Conservation (phyloP, 2,888 invertebrate genomes). For the Rhopalosiphum nymphaeae region DNA sequence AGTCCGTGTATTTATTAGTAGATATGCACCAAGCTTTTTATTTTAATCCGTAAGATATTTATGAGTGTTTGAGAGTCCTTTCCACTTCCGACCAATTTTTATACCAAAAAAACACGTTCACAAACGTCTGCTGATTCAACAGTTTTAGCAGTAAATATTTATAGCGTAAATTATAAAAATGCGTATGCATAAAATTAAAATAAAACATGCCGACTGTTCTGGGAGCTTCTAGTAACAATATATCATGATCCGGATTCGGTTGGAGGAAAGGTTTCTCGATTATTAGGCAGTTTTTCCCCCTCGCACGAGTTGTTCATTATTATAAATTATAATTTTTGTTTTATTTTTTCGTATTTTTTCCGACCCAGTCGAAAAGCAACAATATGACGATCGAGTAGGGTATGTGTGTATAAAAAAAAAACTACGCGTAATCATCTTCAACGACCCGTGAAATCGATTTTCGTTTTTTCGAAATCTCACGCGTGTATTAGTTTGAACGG, state of each 20-base stretch:
- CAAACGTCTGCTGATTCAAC: slow-evolving; percentile 40
- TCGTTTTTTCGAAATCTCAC: slow-evolving; percentile 39
- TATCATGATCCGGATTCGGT: slow-evolving; percentile 25
- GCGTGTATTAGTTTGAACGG: slow-evolving; percentile 23
- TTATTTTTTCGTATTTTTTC: slow-evolving; percentile 10
- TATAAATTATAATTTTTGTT: slow-evolving; percentile 54
- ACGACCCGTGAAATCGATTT: slow-evolving; percentile 62
- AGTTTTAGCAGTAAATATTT: slow-evolving; percentile 13
- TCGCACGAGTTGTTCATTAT: slow-evolving; percentile 46
- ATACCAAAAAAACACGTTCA: neutral
- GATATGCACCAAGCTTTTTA: neutral
- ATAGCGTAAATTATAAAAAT: neutral
- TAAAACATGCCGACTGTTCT: neutral
- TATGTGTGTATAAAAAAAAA: neutral
- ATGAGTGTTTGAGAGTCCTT: neutral
- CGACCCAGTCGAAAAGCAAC: slow-evolving; percentile 32
- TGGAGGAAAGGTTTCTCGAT: slow-evolving; percentile 53
- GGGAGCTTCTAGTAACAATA: slow-evolving; percentile 48
- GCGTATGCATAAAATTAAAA: slow-evolving; percentile 24
- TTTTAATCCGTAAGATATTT: neutral
- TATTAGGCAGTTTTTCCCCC: slow-evolving; percentile 38
- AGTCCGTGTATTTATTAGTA: neutral
- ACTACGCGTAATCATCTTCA: slow-evolving; percentile 54
- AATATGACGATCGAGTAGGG: slow-evolving; percentile 35
- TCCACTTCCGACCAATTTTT: neutral